These are phyloP conservation scores for Orius laevigatus DNA, from an alignment of 1,140 invertebrate species.

Conservation along the genomic window DNA sequence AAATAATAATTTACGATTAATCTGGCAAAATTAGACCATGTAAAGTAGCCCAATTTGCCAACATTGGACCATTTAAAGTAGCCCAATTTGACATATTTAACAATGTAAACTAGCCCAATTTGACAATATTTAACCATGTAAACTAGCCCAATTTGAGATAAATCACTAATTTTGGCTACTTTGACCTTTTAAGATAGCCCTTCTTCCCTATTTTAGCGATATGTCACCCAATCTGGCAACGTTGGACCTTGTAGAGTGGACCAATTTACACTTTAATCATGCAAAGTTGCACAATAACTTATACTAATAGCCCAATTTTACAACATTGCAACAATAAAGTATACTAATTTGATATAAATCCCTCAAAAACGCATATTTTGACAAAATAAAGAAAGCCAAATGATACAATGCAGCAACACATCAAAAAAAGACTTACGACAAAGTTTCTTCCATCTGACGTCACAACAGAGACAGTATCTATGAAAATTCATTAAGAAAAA, in stretches of 20 bases:
- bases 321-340: background rate
- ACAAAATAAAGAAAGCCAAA: background rate
- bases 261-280: no score
- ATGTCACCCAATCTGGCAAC: no score
- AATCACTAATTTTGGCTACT: no score
- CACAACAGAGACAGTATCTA: constrained; percentile 83
- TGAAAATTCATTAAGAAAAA: constrained; percentile 27
- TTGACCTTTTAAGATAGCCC: no score
- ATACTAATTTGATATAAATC: background rate
- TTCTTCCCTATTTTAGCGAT: no score
- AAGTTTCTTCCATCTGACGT: constrained; percentile 90
- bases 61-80: background rate
- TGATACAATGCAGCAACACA: constrained; percentile 6
- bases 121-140: background rate
- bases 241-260: no score
- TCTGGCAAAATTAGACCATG: constrained; percentile 4
- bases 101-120: background rate
- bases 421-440: constrained; percentile 49
- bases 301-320: background rate
- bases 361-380: background rate
- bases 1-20: background rate
- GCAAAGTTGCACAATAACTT: background rate
- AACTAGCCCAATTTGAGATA: background rate
- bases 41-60: background rate
- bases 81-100: background rate